Conservation (phyloP, 2,797 vertebrate genomes). For the Paratrypauchen microcephalus region DNA sequence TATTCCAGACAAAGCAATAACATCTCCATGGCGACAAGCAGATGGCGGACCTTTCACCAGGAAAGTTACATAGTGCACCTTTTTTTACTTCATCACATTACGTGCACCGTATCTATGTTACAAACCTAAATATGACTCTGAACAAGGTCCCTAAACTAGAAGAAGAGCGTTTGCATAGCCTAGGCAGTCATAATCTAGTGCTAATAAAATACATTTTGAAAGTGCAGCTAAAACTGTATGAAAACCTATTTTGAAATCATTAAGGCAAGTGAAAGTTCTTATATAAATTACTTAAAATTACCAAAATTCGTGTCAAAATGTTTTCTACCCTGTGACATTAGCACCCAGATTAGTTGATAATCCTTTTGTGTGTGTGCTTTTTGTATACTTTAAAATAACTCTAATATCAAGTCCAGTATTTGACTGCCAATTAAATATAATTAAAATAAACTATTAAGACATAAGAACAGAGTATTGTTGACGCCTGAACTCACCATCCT, state of each 20-base stretch:
- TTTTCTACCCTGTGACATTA: slow-evolving; percentile 15
- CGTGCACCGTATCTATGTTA: too few relatives aligned
- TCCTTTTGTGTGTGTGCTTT: slow-evolving; percentile 25
- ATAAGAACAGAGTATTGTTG: background rate
- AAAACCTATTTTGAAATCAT: too few relatives aligned
- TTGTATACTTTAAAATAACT: background rate
- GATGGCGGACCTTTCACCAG: too few relatives aligned
- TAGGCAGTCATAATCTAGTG: background rate
- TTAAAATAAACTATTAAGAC: background rate
- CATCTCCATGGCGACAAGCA: too few relatives aligned
- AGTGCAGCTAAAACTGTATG: too few relatives aligned
- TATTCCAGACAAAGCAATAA: too few relatives aligned
- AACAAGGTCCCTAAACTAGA: too few relatives aligned
- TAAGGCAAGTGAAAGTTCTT: background rate
- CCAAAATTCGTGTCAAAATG: background rate
- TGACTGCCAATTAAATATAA: slow-evolving; percentile 23
- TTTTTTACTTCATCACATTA: too few relatives aligned
- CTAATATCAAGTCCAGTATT: slow-evolving; percentile 3
- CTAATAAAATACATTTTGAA: too few relatives aligned
- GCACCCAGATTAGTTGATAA: slow-evolving; percentile 24
- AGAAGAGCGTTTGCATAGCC: background rate
- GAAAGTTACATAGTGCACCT: too few relatives aligned
- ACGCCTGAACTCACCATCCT: slow-evolving; percentile 32
- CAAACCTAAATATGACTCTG: too few relatives aligned
- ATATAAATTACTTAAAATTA: background rate